phyloP scores from a whole-genome alignment of 2,888 invertebrate species.

The Erebia epiphron region DNA sequence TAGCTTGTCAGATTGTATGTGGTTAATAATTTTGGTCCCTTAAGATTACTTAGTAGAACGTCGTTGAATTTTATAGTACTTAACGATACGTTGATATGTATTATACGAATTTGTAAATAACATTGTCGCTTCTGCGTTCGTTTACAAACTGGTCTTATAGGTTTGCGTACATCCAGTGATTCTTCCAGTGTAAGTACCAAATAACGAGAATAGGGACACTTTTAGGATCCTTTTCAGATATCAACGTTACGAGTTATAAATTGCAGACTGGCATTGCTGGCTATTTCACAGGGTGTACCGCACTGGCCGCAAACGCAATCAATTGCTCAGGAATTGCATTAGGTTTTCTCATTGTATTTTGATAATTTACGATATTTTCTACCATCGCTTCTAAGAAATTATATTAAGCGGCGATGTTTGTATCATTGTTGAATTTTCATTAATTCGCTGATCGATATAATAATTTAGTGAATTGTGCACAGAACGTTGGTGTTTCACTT shows the following conservation, averaged over 20 bases:
- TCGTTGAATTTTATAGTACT: slow-evolving; percentile 71
- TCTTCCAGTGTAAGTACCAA: slow-evolving; percentile 17
- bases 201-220: neutral
- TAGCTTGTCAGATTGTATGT: slow-evolving; percentile 76
- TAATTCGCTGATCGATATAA: slow-evolving; percentile 62
- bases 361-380: slow-evolving; percentile 64
- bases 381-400: slow-evolving; percentile 64
- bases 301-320: slow-evolving; percentile 48
- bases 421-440: slow-evolving; percentile 72
- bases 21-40: slow-evolving; percentile 67
- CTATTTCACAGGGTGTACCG: slow-evolving; percentile 44
- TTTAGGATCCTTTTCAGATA: slow-evolving; percentile 7
- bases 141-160: slow-evolving; percentile 46
- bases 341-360: slow-evolving; percentile 67
- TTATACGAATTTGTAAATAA: slow-evolving; percentile 63
- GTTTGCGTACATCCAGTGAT: slow-evolving; percentile 40
- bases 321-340: slow-evolving; percentile 81
- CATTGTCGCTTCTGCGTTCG: slow-evolving; percentile 61
- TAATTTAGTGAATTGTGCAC: slow-evolving; percentile 77
- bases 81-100: slow-evolving; percentile 55
- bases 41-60: slow-evolving; percentile 63
- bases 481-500: slow-evolving; percentile 82
- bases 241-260: slow-evolving; percentile 3
- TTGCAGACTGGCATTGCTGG: slow-evolving; percentile 5
- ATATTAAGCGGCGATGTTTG: slow-evolving; percentile 60